A percentile compares a stretch with the other conserved stretches of the same genome.
phyloP scores from a whole-genome alignment of 2,888 invertebrate genomes.

The Calameuta pallipes region DNA sequence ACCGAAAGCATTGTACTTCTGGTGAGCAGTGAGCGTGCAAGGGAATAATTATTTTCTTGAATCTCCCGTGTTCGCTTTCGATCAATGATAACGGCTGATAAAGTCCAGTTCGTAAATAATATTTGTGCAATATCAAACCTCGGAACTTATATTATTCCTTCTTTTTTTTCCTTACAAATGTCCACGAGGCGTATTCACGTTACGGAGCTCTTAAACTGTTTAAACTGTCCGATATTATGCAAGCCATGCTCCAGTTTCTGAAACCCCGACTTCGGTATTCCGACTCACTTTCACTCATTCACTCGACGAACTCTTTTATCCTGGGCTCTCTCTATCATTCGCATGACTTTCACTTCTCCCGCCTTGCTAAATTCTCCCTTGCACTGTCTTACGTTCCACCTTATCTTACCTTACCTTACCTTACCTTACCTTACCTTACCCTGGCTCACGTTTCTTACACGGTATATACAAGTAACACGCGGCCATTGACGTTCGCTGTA shows the following conservation, averaged over 20 bases:
- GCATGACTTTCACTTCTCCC: conserved; percentile 36
- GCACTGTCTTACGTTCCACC: conserved; percentile 10
- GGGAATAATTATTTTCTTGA: not conserved
- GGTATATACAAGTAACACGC: not conserved
- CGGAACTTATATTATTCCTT: not conserved
- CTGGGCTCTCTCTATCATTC: conserved; percentile 34
- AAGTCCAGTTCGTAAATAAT: not conserved
- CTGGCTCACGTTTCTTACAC: not conserved
- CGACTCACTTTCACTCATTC: conserved; percentile 63
- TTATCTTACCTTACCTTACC: not conserved
- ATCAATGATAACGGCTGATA: not conserved
- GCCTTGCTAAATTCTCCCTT: conserved; percentile 21
- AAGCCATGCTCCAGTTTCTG: conserved; percentile 61
- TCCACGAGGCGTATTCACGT: not conserved
- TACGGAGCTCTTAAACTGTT: conserved; percentile 40
- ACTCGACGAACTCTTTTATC: conserved; percentile 37
- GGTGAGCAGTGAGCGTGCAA: not conserved
- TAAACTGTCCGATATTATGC: conserved; percentile 59
- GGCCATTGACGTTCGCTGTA: not conserved
- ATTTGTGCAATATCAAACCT: not conserved
- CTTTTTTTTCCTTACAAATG: not conserved
- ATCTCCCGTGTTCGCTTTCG: not conserved
- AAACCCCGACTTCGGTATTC: conserved; percentile 55
- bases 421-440: conserved; percentile 1
- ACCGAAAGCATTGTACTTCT: not conserved